Conservation (phyloP, 2,797 vertebrate genomes). For the Propithecus deckenii region DNA sequence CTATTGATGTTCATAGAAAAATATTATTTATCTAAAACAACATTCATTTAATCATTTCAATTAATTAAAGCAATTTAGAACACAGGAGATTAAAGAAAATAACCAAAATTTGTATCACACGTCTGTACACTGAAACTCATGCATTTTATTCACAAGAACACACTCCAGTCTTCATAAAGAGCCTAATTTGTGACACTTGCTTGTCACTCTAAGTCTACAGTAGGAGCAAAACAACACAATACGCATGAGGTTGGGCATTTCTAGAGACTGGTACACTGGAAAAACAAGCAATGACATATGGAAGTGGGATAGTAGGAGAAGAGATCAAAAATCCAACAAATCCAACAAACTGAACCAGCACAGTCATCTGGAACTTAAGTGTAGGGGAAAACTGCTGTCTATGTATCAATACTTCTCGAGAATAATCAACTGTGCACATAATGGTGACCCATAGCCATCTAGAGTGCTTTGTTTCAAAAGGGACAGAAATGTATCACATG, state of each 20-base stretch:
- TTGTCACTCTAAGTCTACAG: neutral
- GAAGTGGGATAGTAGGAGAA: neutral
- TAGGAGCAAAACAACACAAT: neutral
- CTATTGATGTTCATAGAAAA: neutral
- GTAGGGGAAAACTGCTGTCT: neutral
- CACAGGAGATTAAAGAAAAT: neutral
- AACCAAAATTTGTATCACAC: neutral
- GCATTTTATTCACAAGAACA: neutral
- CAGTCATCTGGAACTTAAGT: neutral
- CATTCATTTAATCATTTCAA: neutral
- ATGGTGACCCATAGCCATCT: neutral
- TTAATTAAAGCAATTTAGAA: constrained; percentile 1
- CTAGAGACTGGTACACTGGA: neutral
- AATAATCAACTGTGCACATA: neutral
- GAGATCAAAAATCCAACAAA: neutral
- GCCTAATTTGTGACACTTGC: neutral
- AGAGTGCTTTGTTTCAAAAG: neutral
- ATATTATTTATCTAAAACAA: neutral
- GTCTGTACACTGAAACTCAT: neutral
- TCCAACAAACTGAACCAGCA: neutral
- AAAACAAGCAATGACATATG: neutral
- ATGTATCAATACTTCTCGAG: neutral
- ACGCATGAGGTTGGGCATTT: neutral
- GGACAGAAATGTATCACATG: neutral
- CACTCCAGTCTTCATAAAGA: neutral